These are phyloP conservation scores for Uloborus plumipes DNA, from an alignment of 2,888 invertebrate genomes.

Conservation along the genomic window DNA sequence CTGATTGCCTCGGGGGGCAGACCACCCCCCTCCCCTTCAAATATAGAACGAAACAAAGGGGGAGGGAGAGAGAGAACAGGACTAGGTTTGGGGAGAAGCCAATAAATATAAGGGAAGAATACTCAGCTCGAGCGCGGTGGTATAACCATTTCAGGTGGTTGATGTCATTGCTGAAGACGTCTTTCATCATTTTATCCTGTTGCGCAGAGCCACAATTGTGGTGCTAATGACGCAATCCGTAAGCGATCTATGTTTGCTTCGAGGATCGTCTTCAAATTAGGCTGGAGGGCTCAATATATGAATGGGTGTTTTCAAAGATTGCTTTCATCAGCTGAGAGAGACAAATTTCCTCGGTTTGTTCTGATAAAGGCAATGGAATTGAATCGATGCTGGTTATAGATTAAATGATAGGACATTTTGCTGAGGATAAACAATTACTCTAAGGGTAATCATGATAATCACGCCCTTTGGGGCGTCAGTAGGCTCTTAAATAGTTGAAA, in stretches of 20 bases:
- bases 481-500: too few species aligned
- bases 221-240: slow-evolving; percentile 35
- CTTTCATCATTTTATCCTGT: slow-evolving; percentile 44
- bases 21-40: slow-evolving; percentile 15
- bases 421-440: too few species aligned
- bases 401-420: too few species aligned
- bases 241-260: slow-evolving; percentile 20
- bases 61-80: slow-evolving; percentile 4
- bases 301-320: too few species aligned
- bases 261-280: too few species aligned
- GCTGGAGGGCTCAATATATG: too few species aligned
- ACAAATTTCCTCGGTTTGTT: too few species aligned
- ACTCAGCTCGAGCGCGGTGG: slow-evolving; percentile 8
- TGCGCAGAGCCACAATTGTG: slow-evolving; percentile 37
- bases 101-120: slow-evolving; percentile 45
- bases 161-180: slow-evolving; percentile 39
- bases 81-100: slow-evolving; percentile 11
- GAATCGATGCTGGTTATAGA: too few species aligned
- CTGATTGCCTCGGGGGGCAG: slow-evolving; percentile 47
- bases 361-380: too few species aligned
- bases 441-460: too few species aligned
- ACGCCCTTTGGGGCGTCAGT: too few species aligned
- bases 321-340: too few species aligned
- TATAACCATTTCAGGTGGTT: slow-evolving; percentile 27
- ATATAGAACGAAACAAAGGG: slow-evolving; percentile 5